Evolutionary conservation across 2,113 vertebrate species (phyloP).

Genomic region (Pungitius pungitius): DNA sequence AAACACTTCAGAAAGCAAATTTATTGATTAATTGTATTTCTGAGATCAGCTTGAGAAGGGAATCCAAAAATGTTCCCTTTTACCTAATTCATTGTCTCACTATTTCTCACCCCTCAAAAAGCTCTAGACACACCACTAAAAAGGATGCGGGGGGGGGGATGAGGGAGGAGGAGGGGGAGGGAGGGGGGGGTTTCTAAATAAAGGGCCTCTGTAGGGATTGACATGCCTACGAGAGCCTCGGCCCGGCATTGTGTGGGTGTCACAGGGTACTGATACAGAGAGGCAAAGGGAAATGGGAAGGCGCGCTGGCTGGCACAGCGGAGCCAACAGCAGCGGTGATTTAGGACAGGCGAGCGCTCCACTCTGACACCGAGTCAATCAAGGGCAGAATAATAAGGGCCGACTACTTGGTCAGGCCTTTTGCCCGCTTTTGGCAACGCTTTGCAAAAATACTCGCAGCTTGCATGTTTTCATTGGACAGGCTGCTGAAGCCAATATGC

Average conservation of each 20-base stretch:
- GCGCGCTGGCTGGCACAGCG: conserved; percentile 39
- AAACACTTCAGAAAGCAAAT: background rate
- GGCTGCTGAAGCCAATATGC: conserved; percentile 50
- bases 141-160: conserved; percentile 12
- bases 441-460: conserved; percentile 56
- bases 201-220: conserved; percentile 59
- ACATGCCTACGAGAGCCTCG: conserved; percentile 66
- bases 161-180: conserved; percentile 23
- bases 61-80: conserved; percentile 11
- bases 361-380: conserved; percentile 70
- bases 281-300: conserved; percentile 56
- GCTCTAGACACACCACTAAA: conserved; percentile 53
- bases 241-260: conserved; percentile 80
- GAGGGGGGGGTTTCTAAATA: conserved; percentile 59
- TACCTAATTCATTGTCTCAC: conserved; percentile 26
- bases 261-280: conserved; percentile 74
- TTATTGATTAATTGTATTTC: background rate
- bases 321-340: conserved; percentile 61
- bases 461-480: conserved; percentile 57
- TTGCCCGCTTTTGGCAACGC: conserved; percentile 57
- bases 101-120: conserved; percentile 17
- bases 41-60: background rate
- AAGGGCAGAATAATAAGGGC: conserved; percentile 68
- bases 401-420: conserved; percentile 63
- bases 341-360: conserved; percentile 63